Conservation (phyloP, 2,113 vertebrate species). For the Desmodus rotundus region DNA sequence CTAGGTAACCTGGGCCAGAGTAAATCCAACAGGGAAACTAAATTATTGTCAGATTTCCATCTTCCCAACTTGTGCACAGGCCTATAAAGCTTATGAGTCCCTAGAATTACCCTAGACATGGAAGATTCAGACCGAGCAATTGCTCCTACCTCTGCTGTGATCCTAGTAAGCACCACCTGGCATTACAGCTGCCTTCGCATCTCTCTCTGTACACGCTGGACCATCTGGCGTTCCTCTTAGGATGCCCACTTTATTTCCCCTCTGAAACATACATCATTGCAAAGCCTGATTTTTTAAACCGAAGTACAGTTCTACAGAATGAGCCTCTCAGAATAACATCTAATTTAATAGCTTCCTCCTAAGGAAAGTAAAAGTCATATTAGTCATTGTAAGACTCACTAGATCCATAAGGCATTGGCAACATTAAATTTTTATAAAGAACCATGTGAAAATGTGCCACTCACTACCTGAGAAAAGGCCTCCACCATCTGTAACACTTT, state of each 20-base stretch:
- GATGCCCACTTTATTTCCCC: not conserved
- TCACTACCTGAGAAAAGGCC: not conserved
- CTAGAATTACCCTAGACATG: not conserved
- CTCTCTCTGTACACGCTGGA: not conserved
- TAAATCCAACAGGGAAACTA: not conserved
- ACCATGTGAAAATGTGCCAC: not conserved
- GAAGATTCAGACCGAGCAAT: not conserved
- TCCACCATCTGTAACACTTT: not conserved
- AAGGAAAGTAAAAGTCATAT: not conserved
- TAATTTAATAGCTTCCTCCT: not conserved
- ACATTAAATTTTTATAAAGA: not conserved
- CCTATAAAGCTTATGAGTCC: not conserved
- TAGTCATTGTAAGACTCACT: conserved; percentile 5
- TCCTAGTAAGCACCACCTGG: not conserved
- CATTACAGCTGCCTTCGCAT: not conserved
- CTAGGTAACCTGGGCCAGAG: not conserved
- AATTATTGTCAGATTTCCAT: not conserved
- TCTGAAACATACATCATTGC: conserved; percentile 5
- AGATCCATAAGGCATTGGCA: not conserved
- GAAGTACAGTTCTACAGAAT: not conserved
- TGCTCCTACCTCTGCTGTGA: not conserved
- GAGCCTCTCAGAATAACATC: not conserved
- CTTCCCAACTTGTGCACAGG: not conserved
- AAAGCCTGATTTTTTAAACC: not conserved
- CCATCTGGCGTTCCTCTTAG: not conserved